Base-by-base conservation (phyloP, 2,888 invertebrate genomes). In the Gastrophysa polygoni region DNA sequence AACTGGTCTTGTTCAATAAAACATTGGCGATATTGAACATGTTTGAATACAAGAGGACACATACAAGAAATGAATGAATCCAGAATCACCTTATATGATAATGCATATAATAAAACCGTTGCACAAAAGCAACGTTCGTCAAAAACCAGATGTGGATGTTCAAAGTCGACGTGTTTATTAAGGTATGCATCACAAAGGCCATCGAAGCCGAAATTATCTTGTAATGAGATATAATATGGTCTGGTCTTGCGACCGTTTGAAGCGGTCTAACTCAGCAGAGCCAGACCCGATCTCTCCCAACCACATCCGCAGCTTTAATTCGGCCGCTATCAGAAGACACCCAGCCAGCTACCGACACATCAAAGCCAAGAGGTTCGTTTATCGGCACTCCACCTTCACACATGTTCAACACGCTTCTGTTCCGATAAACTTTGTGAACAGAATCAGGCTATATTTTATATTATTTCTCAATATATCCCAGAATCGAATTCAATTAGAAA, bases 221-320 rank as follows among this genome's bases (percentile, higher is more conserved):
- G 32, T 32, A 32, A 61, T 64, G 57, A 52, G 66, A 68, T 64
- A 66, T 66, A 61, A 66, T 59, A 55, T 60, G 54, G 68, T 65
- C 66, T 68, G 67, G 69, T 63, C 64, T 59, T 63, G 67, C 61
- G 70, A 60, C 64, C 65, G 68, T 71, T 71, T 71, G 72, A 72
- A 71, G 72, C 69, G 71, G 71, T 67, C 57, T 59, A 2, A 32
- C 4, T 32, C 10, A 67, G 52, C 71, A 68, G 68, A 70, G 69
- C 66, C 69, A 66, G 61, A 28, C 43, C 38, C 7, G 38, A 38
- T 38, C 38, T 54, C 60, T 55, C 57, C 55, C 66, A 65, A 69
- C 74, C 74, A 74, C 74, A 74, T 74, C 74, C 74, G 74, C 69
- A 72, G 71, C 73, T 73, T 73, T 73, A 68, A 68, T 73, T 69